phyloP scores from a whole-genome alignment of 2,888 invertebrate species.

The Invenusta paracnida region DNA sequence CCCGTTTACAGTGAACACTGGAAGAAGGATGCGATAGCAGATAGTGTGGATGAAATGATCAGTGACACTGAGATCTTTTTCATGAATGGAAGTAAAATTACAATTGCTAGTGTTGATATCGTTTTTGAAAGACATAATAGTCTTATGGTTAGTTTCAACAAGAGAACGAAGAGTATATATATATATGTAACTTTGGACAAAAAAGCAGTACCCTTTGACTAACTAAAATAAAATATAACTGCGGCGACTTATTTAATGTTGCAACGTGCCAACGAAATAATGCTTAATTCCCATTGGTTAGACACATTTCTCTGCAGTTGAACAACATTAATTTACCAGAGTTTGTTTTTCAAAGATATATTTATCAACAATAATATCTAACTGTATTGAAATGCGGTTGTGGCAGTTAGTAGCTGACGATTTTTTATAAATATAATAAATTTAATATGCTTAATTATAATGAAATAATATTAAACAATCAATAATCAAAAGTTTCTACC shows the following conservation, averaged over 20 bases:
- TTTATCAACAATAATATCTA: neutral
- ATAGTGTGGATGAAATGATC: neutral
- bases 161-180: too few species aligned
- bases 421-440: neutral
- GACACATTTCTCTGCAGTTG: too few species aligned
- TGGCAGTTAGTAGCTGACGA: too few species aligned
- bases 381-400: too few species aligned
- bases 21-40: conserved; percentile 58
- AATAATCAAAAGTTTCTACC: neutral
- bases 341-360: neutral
- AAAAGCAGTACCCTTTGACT: neutral
- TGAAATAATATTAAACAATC: neutral
- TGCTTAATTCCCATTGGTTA: too few species aligned
- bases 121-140: too few species aligned
- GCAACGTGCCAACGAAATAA: too few species aligned
- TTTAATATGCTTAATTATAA: neutral
- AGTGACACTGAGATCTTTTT: neutral
- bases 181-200: too few species aligned
- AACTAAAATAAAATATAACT: neutral
- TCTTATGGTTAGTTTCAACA: too few species aligned
- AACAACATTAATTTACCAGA: neutral
- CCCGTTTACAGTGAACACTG: conserved; percentile 70
- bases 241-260: too few species aligned
- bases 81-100: neutral
- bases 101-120: neutral